These are phyloP conservation scores for Wiebesia pumilae DNA, from an alignment of 1,140 invertebrate genomes.

Conservation along the genomic window DNA sequence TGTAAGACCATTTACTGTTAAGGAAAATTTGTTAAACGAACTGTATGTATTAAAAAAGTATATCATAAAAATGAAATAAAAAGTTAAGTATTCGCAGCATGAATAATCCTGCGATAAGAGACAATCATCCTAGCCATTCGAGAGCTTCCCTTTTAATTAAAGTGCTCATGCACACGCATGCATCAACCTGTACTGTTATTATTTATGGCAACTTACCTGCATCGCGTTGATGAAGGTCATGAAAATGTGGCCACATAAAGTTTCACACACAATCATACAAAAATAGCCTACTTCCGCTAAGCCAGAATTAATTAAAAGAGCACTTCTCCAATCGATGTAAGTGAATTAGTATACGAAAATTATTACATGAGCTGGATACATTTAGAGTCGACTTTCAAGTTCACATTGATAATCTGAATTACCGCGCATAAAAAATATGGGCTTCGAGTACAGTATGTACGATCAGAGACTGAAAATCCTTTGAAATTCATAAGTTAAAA, in stretches of 20 bases:
- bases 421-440: too few relatives aligned
- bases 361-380: background rate
- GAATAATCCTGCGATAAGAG: background rate
- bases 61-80: background rate
- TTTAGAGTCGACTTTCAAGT: background rate
- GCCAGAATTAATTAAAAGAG: background rate
- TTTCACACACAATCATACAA: background rate
- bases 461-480: too few relatives aligned
- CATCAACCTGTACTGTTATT: background rate
- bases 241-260: background rate
- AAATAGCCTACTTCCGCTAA: background rate
- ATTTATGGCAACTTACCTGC: background rate
- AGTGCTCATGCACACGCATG: background rate
- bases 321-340: background rate
- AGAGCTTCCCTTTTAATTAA: constrained; percentile 1
- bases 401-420: background rate
- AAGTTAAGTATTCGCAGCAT: background rate
- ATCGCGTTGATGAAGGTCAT: background rate
- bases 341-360: background rate
- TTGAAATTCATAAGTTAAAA: too few relatives aligned
- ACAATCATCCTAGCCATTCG: background rate
- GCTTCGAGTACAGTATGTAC: too few relatives aligned
- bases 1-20: too few relatives aligned
- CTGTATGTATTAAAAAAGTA: background rate
- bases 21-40: too few relatives aligned